Conservation (phyloP, 2,888 invertebrate genomes). For the Lampropteryx suffumata region DNA sequence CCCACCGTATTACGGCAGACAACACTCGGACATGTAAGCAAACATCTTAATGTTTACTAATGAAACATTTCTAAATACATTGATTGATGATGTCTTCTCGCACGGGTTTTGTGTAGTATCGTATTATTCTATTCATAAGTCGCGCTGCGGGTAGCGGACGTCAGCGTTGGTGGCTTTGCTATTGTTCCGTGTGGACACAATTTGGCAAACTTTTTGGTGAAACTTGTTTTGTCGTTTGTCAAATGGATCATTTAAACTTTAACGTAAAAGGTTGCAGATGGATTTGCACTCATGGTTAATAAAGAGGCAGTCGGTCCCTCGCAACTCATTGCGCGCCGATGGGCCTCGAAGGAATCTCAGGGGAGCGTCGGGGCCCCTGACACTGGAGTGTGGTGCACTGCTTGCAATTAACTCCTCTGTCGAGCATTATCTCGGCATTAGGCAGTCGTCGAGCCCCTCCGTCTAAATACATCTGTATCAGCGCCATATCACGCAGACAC, state of each 20-base stretch:
- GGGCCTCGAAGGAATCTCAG: slow-evolving; percentile 40
- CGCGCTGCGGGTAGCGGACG: slow-evolving; percentile 68
- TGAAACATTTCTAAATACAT: slow-evolving; percentile 80
- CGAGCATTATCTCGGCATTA: slow-evolving; percentile 72
- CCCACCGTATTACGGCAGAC: slow-evolving; percentile 62
- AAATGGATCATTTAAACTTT: slow-evolving; percentile 72
- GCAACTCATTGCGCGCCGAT: slow-evolving; percentile 33
- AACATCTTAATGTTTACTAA: slow-evolving; percentile 83
- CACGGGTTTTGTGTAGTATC: slow-evolving; percentile 71
- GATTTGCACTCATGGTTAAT: slow-evolving; percentile 73
- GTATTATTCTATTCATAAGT: slow-evolving; percentile 77
- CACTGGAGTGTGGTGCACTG: slow-evolving; percentile 68
- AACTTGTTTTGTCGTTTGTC: slow-evolving; percentile 53
- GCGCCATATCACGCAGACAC: slow-evolving; percentile 25
- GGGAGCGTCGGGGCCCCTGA: slow-evolving; percentile 57
- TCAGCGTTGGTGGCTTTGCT: slow-evolving; percentile 76
- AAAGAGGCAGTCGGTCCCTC: slow-evolving; percentile 54
- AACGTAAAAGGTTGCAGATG: slow-evolving; percentile 69
- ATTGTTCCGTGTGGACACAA: slow-evolving; percentile 67
- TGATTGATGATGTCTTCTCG: slow-evolving; percentile 74
- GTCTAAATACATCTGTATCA: slow-evolving; percentile 42
- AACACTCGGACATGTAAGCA: slow-evolving; percentile 79
- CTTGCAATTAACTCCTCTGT: slow-evolving; percentile 79
- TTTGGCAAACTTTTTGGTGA: slow-evolving; percentile 69
- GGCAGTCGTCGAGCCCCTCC: slow-evolving; percentile 39